Evolutionary conservation across 2,797 vertebrate genomes (phyloP).

Genomic region (Takifugu rubripes): DNA sequence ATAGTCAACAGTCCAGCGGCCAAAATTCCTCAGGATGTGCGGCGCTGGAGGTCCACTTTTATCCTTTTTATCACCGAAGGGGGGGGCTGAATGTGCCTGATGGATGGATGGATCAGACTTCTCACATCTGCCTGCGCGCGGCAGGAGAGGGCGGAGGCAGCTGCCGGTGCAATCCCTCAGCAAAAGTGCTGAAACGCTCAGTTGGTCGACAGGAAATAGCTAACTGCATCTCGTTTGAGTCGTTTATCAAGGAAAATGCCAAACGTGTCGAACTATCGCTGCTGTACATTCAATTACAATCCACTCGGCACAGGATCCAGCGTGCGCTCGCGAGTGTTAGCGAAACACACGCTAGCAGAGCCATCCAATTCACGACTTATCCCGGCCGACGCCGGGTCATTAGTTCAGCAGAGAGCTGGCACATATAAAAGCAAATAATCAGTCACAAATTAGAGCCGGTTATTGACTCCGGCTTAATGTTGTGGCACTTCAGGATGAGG

Average conservation of each 20-base stretch:
- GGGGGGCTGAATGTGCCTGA: conserved; percentile 45
- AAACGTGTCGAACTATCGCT: conserved; percentile 5
- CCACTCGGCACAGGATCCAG: too few species aligned
- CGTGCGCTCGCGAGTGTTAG: too few species aligned
- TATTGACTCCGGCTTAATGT: neutral
- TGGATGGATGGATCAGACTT: conserved; percentile 42
- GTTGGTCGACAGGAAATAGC: conserved; percentile 11
- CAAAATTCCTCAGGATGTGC: conserved; percentile 39
- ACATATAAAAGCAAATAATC: neutral
- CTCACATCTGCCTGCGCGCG: conserved; percentile 24
- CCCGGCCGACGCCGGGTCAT: neutral
- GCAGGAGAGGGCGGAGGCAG: conserved; percentile 9
- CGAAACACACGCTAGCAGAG: too few species aligned
- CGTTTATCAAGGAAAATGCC: conserved; percentile 21
- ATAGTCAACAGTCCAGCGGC: conserved; percentile 28
- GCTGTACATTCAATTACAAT: too few species aligned
- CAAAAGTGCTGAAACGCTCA: conserved; percentile 22
- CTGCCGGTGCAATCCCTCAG: conserved; percentile 26
- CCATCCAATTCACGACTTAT: neutral
- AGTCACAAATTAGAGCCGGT: neutral
- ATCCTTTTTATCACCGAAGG: conserved; percentile 25
- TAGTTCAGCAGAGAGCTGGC: neutral
- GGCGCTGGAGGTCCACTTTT: conserved; percentile 22
- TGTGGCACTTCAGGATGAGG: neutral
- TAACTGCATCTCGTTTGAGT: conserved; percentile 9